Evolutionary conservation across 2,797 vertebrate species (phyloP).

Genomic region (Xerus rutilus): DNA sequence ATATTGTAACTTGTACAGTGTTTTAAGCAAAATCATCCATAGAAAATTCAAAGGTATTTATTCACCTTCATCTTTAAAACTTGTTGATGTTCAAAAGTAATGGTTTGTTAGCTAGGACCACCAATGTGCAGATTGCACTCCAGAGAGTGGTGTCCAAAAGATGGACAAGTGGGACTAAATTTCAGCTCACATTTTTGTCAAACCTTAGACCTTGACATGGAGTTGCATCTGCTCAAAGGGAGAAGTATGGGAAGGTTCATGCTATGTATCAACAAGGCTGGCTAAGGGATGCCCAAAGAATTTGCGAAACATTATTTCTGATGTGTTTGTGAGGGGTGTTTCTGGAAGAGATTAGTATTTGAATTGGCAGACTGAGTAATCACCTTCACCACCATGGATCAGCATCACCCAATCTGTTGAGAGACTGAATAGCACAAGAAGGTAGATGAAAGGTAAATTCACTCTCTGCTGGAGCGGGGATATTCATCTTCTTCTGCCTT

Average conservation of each 20-base stretch:
- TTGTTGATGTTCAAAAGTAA: neutral
- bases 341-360: neutral
- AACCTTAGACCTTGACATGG: neutral
- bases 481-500: neutral
- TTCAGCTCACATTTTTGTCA: neutral
- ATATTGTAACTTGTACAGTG: neutral
- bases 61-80: neutral
- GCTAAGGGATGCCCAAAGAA: too few relatives aligned
- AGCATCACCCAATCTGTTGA: neutral
- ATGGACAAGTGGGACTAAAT: neutral
- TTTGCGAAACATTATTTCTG: neutral
- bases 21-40: neutral
- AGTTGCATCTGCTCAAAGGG: too few relatives aligned
- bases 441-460: neutral
- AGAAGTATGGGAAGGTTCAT: neutral
- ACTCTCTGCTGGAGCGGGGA: neutral
- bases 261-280: neutral
- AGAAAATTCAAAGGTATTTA: neutral
- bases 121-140: rapidly evolving
- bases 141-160: rapidly evolving
- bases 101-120: too few relatives aligned
- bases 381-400: neutral
- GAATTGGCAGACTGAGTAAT: too few relatives aligned
- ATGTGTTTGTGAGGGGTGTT: neutral
- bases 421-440: neutral